phyloP scores from a whole-genome alignment of 1,140 invertebrate genomes.

The Tribolium madens region DNA sequence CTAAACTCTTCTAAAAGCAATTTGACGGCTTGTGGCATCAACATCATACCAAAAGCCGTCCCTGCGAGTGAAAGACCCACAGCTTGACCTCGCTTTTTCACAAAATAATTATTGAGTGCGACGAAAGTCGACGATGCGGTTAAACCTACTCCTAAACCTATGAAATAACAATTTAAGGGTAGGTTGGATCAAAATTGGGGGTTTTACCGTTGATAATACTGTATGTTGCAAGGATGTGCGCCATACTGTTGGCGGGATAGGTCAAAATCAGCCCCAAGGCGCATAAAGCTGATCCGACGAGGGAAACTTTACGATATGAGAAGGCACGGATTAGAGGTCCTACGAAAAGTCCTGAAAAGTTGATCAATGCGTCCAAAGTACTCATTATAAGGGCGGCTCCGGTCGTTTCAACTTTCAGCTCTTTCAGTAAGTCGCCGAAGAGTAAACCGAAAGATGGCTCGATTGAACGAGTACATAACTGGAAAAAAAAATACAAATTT shows the following conservation, averaged over 20 bases:
- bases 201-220: conserved; percentile 80
- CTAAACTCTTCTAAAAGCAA: conserved; percentile 72
- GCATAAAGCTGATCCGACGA: conserved; percentile 75
- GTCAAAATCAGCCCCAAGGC: conserved; percentile 76
- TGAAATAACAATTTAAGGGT: not conserved
- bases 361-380: conserved; percentile 79
- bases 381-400: conserved; percentile 80
- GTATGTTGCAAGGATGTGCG: conserved; percentile 79
- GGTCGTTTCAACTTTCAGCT: conserved; percentile 77
- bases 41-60: conserved; percentile 79
- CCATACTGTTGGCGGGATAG: conserved; percentile 76
- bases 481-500: conserved; percentile 61
- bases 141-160: conserved; percentile 78
- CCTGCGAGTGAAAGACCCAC: conserved; percentile 82
- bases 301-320: conserved; percentile 79
- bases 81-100: conserved; percentile 79
- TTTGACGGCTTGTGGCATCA: conserved; percentile 79
- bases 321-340: conserved; percentile 79
- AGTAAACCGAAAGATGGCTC: conserved; percentile 83
- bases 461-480: conserved; percentile 81
- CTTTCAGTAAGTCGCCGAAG: conserved; percentile 77
- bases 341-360: conserved; percentile 82
- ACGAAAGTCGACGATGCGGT: conserved; percentile 79
- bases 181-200: not conserved
- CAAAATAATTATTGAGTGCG: conserved; percentile 80